Base-by-base conservation (phyloP, 2,888 invertebrate genomes). In the Zhuqinia jingwanae region DNA sequence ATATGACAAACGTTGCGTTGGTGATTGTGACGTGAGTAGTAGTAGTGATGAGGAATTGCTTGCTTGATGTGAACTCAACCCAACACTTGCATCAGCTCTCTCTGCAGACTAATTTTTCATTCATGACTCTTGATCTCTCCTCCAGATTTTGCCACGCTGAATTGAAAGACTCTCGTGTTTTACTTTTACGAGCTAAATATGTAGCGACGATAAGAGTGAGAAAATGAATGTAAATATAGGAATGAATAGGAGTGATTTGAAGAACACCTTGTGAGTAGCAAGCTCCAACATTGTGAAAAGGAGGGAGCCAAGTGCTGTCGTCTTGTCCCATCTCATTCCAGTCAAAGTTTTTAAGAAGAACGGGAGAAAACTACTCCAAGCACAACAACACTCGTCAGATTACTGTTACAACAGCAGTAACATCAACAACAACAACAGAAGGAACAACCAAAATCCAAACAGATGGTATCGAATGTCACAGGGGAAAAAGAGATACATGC, bases 391-490 rank as follows among this genome's bases (percentile, higher is more conserved):
- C 36, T 36, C 8, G 36, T n/a, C n/a, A n/a, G 36, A 36, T 36
- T 36, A 36, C 5, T 36, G 36, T 36, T 36, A 36, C 36, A 36
- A 36, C 8, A 36, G 8, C 36, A 36, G 8, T 3, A 11, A 45
- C 13, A 8, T 45, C 8, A 8, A 45, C 47, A 45, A 8, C 47
- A 11, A 45, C 13, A 45, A 45, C 47, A 45, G 8, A 45, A 45
- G n/a, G n/a, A n/a, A n/a, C n/a, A n/a, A n/a, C n/a, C n/a, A 8
- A 76, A 76, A 56, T 20, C 76, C 76, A 76, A 56, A 42, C 84
- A 84, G 65, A 77, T 84, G 68, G 77, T 42, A 84, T 68, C 42
- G 56, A 30, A 84, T 68, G 56, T 77, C 77, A 47, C 36, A 36
- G 30, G 17, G 50, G 70, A 30, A 45, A 58, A 20, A 76, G n/a